phyloP scores from a whole-genome alignment of 2,797 vertebrate genomes.

The Spheniscus humboldti region DNA sequence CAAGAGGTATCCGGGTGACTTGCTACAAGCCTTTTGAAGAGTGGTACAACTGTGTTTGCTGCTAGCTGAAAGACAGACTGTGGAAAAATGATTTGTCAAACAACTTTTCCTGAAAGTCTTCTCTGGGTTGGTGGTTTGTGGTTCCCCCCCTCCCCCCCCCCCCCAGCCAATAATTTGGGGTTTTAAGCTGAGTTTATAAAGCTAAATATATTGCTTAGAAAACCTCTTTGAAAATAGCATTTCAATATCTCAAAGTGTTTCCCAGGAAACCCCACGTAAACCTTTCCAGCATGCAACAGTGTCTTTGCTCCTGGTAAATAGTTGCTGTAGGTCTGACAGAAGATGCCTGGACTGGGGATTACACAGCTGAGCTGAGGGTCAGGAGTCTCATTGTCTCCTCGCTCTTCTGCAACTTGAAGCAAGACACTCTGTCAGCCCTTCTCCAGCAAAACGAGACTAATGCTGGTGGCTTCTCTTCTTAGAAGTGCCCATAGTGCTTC shows the following conservation, averaged over 20 bases:
- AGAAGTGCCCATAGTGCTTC: not conserved
- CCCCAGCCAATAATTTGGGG: not conserved
- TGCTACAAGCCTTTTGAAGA: not conserved
- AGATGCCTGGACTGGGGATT: not conserved
- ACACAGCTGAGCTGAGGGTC: not conserved
- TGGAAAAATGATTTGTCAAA: not conserved
- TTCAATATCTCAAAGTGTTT: not conserved
- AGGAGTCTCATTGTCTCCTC: not conserved
- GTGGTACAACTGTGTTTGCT: not conserved
- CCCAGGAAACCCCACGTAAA: not conserved
- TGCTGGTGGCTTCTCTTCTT: not conserved
- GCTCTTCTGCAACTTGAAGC: not conserved
- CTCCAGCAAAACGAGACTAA: not conserved
- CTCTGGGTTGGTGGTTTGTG: too few species aligned
- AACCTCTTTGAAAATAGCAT: not conserved
- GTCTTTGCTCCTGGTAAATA: not conserved
- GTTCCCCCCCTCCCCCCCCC: too few species aligned
- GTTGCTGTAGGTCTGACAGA: not conserved
- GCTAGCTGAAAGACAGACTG: not conserved
- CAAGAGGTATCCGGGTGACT: not conserved
- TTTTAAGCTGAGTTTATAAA: not conserved
- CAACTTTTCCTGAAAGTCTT: not conserved
- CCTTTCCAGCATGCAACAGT: not conserved
- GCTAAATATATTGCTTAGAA: not conserved
- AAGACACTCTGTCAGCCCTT: not conserved